These are phyloP conservation scores for Poecile atricapillus DNA, from an alignment of 2,113 vertebrate species.

Conservation along the genomic window DNA sequence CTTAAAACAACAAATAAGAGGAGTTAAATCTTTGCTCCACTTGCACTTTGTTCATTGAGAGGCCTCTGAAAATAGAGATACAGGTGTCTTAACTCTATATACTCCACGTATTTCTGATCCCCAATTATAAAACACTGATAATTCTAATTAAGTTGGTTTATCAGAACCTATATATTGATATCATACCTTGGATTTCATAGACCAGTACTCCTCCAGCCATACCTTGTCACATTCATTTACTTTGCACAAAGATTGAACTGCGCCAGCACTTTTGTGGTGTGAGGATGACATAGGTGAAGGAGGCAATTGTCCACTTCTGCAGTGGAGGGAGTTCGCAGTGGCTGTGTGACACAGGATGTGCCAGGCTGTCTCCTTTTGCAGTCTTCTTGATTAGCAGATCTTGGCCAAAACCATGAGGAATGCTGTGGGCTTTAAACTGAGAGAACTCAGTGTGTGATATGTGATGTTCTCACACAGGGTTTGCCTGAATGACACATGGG, in stretches of 20 bases:
- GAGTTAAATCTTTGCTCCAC: background rate
- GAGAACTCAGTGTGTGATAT: background rate
- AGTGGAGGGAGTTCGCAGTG: background rate
- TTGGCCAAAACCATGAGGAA: background rate
- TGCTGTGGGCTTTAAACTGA: background rate
- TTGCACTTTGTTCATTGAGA: background rate
- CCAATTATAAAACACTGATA: background rate
- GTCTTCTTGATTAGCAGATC: background rate
- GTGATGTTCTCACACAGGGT: background rate
- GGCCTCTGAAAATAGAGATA: background rate
- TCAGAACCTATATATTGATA: background rate
- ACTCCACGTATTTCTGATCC: background rate
- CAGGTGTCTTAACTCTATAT: background rate
- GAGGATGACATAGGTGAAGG: fast-evolving
- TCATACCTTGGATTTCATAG: background rate
- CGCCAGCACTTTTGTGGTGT: background rate
- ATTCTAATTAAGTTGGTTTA: background rate
- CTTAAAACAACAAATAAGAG: background rate
- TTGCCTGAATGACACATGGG: background rate
- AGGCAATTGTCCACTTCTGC: background rate
- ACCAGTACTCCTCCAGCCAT: background rate
- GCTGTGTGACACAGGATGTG: background rate
- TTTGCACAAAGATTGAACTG: background rate
- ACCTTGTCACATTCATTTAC: background rate
- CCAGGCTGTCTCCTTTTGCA: background rate